Evolutionary conservation across 2,797 vertebrate genomes (phyloP).

Genomic region (Bucorvus abyssinicus): DNA sequence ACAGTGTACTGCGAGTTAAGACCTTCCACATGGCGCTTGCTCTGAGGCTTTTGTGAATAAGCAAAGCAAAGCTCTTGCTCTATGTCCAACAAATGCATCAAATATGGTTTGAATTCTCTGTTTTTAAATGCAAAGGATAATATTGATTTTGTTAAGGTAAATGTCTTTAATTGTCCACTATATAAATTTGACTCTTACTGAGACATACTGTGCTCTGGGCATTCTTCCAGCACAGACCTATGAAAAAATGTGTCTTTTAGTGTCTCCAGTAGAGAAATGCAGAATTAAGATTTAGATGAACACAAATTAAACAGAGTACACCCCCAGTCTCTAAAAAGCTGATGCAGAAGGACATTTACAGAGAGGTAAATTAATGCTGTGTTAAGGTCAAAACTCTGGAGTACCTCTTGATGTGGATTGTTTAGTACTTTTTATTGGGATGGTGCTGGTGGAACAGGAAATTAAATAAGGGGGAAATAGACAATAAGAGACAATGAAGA

Average conservation of each 20-base stretch:
- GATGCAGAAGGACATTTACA: not conserved
- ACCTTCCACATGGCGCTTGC: conserved; percentile 59
- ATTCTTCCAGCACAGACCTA: conserved; percentile 32
- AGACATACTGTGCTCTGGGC: conserved; percentile 39
- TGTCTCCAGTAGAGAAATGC: not conserved
- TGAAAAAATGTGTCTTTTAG: conserved; percentile 7
- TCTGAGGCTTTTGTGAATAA: conserved; percentile 47
- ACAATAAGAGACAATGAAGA: not conserved
- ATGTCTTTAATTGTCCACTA: conserved; percentile 28
- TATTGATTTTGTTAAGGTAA: conserved; percentile 68
- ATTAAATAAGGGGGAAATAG: not conserved
- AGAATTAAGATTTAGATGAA: not conserved
- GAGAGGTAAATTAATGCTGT: not conserved
- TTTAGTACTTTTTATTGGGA: not conserved
- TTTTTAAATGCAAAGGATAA: conserved; percentile 59
- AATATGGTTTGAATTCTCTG: conserved; percentile 50
- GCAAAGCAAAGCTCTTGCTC: conserved; percentile 15
- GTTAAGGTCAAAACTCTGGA: not conserved
- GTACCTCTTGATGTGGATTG: not conserved
- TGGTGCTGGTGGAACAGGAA: not conserved
- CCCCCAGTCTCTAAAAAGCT: not conserved
- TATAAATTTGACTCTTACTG: not conserved
- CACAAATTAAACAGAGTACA: not conserved
- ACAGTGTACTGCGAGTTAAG: conserved; percentile 37
- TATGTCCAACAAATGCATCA: conserved; percentile 3